phyloP scores from a whole-genome alignment of 2,888 invertebrate species.

The Ectropis crepuscularia region DNA sequence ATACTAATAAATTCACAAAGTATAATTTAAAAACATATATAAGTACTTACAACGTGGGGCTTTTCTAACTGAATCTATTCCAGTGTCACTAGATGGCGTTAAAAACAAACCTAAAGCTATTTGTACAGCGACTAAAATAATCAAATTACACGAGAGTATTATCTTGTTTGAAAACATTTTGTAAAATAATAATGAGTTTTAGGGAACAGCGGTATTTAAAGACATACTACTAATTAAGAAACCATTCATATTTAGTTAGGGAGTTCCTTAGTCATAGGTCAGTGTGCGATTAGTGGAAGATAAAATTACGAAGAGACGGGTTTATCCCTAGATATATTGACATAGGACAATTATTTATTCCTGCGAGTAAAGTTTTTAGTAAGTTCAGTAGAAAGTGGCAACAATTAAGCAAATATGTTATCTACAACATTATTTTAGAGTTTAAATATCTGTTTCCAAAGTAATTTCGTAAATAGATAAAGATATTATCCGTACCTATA shows the following conservation, averaged over 20 bases:
- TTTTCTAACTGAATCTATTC: conserved; percentile 66
- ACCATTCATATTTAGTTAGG: conserved; percentile 25
- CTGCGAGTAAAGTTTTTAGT: no score
- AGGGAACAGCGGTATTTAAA: conserved; percentile 22
- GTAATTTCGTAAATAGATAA: no score
- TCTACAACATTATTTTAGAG: no score
- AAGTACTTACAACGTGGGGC: conserved; percentile 71
- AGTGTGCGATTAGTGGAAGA: conserved; percentile 51
- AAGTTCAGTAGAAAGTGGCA: no score
- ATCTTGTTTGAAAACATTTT: conserved; percentile 52
- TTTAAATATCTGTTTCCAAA: no score
- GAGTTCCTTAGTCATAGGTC: conserved; percentile 63
- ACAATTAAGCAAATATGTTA: no score
- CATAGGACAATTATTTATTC: no score
- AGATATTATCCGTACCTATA: no score
- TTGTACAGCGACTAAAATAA: conserved; percentile 31
- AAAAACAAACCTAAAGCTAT: conserved; percentile 51
- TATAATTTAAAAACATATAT: background rate
- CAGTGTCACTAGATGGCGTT: conserved; percentile 54
- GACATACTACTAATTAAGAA: conserved; percentile 6
- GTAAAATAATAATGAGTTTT: conserved; percentile 30
- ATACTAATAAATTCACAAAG: no score
- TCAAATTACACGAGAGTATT: conserved; percentile 40
- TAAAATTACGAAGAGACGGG: background rate
- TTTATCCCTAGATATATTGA: no score